Evolutionary conservation across 2,797 vertebrate species (phyloP), one percentile per base, ranked within the genome.

Genomic region (Rhinoraja longicauda): DNA sequence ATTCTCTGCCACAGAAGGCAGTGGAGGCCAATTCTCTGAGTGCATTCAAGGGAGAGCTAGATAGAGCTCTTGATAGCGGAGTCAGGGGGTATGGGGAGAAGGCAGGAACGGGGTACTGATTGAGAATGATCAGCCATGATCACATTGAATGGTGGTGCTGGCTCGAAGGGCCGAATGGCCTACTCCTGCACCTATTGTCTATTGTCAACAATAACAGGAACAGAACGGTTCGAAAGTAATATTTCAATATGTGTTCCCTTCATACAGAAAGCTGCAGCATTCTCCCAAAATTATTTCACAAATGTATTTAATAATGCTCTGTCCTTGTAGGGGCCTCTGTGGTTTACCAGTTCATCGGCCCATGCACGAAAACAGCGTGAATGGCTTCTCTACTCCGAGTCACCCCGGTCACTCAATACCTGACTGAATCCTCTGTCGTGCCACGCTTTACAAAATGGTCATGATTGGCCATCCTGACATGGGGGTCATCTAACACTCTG

Each of bases 401-500:
- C n/a, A 36, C 29, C 17, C 36, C 84, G 24, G 62, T 88, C 62
- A 88, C 84, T 67, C 84, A 36, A 67, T 88, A 88, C 59, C 84
- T 36, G n/a, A 67, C 62, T 67, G n/a, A 88, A 88, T 17, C 19
- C 84, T 67, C 84, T 88, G 84, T 88, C 84, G 67, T 17, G n/a
- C 59, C 62, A 88, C 67, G 62, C 84, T 67, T 24, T 36, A 19
- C 84, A 88, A 64, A 88, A 88, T 67, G 39, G 64, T 36, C n/a
- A 21, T 88, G 62, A 88, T 67, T 88, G 62, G n/a, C n/a, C 8
- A 8, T 88, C 62, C 21, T 36, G 62, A 67, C 84, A 36, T 88
- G 84, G 84, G n/a, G 88, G 84, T 67, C 17, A 88, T 36, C 84
- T 88, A 88, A 88, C 62, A 88, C 84, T 67, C 62, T 88, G 59